Conservation (phyloP, 1,140 invertebrate genomes). For the Pseudobourletiella spinata region DNA sequence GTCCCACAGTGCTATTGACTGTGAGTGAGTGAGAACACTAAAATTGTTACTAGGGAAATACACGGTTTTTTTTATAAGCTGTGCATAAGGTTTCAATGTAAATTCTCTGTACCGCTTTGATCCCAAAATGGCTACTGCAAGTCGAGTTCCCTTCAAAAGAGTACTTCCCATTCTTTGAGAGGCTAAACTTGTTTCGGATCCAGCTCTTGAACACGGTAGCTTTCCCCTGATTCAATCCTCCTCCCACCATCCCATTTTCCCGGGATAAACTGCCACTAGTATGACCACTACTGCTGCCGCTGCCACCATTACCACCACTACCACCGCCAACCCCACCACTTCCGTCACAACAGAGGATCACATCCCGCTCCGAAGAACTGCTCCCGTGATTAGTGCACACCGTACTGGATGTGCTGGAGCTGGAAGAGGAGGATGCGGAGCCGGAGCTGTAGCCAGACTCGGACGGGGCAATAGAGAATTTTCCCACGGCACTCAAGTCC, state of each 20-base stretch:
- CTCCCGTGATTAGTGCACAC: not conserved
- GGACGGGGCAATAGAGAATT: constrained; percentile 18
- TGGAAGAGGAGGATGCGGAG: constrained; percentile 13
- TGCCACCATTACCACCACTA: not conserved
- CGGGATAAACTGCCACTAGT: constrained; percentile 8
- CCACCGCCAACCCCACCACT: not conserved
- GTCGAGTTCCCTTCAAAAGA: constrained; percentile 26
- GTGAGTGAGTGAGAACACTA: too few relatives aligned
- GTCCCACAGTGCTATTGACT: too few relatives aligned
- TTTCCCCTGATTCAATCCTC: constrained; percentile 28
- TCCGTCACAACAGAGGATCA: not conserved
- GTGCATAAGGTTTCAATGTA: too few relatives aligned
- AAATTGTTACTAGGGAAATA: too few relatives aligned
- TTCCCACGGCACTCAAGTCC: constrained; percentile 26
- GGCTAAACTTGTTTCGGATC: constrained; percentile 34
- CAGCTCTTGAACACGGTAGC: constrained; percentile 32
- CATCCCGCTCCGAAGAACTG: not conserved
- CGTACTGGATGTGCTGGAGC: constrained; percentile 10
- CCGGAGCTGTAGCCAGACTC: constrained; percentile 21
- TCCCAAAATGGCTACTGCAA: constrained; percentile 30
- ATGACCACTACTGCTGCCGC: not conserved
- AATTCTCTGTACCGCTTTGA: constrained; percentile 35
- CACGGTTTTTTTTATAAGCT: too few relatives aligned
- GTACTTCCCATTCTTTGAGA: constrained; percentile 35
- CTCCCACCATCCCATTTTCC: too few relatives aligned